Evolutionary conservation across 23 tunicate species (phyloP).

Genomic region (Phallusia fumigata): DNA sequence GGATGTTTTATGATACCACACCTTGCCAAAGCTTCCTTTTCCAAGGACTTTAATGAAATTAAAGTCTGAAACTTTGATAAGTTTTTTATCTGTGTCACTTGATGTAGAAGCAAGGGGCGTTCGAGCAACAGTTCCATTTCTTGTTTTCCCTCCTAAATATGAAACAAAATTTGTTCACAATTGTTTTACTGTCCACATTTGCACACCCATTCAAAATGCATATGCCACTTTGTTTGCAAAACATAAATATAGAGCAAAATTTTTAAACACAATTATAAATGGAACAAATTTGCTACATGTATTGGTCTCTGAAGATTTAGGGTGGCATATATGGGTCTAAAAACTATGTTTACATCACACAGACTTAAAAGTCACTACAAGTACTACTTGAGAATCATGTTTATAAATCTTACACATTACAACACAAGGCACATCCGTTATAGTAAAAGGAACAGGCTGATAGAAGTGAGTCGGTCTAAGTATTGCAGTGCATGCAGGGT

Average conservation of each 20-base stretch:
- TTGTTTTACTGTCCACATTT: neutral
- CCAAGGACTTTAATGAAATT: conserved; percentile 89
- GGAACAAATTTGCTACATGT: too few species aligned
- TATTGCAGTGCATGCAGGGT: neutral
- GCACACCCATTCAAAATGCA: neutral
- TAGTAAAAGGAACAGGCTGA: neutral
- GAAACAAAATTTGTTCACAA: neutral
- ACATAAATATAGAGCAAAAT: too few species aligned
- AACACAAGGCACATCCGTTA: too few species aligned
- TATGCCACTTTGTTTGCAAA: neutral
- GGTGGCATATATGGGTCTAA: too few species aligned
- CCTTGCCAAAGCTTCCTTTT: conserved; percentile 96
- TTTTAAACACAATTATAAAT: too few species aligned
- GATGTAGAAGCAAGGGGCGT: neutral
- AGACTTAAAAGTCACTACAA: too few species aligned
- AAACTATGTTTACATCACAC: too few species aligned
- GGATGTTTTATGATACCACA: neutral
- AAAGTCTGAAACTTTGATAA: conserved; percentile 60
- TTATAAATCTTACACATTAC: too few species aligned
- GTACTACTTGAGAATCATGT: too few species aligned
- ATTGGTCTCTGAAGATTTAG: too few species aligned
- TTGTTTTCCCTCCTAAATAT: neutral
- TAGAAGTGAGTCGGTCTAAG: neutral
- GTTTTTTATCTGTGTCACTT: conserved; percentile 3
- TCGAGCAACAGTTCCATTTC: conserved; percentile 16